Evolutionary conservation across 2,797 vertebrate species (phyloP).

Genomic region (Antrozous pallidus): DNA sequence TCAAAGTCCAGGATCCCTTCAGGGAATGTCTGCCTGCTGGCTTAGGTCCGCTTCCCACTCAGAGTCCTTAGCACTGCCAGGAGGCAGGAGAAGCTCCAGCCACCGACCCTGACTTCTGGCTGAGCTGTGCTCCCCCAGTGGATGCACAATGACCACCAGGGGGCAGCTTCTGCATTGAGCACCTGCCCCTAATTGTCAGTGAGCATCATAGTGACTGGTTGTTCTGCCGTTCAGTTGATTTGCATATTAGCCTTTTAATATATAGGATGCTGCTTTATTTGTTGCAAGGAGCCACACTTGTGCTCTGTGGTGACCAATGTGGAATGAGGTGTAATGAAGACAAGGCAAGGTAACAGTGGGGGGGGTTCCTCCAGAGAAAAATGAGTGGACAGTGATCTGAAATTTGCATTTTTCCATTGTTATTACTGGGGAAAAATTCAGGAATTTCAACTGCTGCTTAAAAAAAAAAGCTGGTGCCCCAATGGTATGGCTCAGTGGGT

Average conservation of each 20-base stretch:
- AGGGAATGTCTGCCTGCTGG: no score
- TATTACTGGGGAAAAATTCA: conserved; percentile 19
- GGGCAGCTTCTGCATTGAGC: no score
- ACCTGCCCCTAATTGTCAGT: no score
- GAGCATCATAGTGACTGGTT: no score
- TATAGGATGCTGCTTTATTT: neutral
- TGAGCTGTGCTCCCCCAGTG: no score
- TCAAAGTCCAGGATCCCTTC: no score
- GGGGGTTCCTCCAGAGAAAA: conserved; percentile 71
- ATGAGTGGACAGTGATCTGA: conserved; percentile 74
- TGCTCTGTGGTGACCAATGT: conserved; percentile 75
- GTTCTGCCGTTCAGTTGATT: conserved; percentile 50
- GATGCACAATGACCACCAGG: no score
- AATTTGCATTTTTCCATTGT: conserved; percentile 71
- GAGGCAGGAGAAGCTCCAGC: no score
- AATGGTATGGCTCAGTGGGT: no score
- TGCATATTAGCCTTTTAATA: neutral
- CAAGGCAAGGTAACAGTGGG: conserved; percentile 65
- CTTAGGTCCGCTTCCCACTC: no score
- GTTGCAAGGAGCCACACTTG: conserved; percentile 76
- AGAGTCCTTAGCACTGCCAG: no score
- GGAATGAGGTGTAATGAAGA: conserved; percentile 70
- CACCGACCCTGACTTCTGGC: no score
- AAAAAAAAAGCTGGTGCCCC: neutral
- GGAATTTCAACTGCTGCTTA: conserved; percentile 66